Evolutionary conservation across 2,797 vertebrate species (phyloP).

Genomic region (Chrysocyon brachyurus): DNA sequence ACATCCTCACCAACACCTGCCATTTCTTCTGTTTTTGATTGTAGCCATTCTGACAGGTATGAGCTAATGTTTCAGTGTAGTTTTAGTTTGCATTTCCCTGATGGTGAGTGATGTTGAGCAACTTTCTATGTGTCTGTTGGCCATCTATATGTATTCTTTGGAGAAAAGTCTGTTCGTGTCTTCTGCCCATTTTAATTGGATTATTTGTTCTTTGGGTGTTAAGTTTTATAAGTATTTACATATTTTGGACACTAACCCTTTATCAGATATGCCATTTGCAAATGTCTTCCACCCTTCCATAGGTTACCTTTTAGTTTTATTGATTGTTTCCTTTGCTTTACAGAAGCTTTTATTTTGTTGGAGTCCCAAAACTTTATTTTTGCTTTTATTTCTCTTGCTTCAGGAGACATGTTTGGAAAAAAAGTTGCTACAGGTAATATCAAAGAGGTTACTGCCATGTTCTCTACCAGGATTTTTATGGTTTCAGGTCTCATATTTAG

Average conservation of each 20-base stretch:
- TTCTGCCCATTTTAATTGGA: background rate
- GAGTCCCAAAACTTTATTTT: too few relatives aligned
- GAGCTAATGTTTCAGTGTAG: background rate
- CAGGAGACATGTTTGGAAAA: too few relatives aligned
- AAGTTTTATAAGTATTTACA: background rate
- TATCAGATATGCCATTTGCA: background rate
- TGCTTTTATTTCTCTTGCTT: too few relatives aligned
- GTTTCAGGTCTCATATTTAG: too few relatives aligned
- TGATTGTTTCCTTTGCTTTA: too few relatives aligned
- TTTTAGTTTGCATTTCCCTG: background rate
- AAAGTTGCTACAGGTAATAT: too few relatives aligned
- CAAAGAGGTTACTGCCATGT: too few relatives aligned
- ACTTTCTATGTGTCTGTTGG: too few relatives aligned
- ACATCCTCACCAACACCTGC: background rate
- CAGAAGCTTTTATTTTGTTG: too few relatives aligned
- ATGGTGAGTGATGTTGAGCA: background rate
- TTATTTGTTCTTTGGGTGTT: background rate
- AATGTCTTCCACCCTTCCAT: too few relatives aligned
- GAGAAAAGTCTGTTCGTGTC: background rate
- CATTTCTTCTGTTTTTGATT: background rate
- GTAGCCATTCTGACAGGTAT: background rate
- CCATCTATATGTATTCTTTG: background rate
- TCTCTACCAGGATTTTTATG: too few relatives aligned
- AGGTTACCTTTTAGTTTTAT: too few relatives aligned
- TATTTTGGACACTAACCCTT: background rate